Conservation (phyloP, 2,113 vertebrate species). For the Alethe castanea region DNA sequence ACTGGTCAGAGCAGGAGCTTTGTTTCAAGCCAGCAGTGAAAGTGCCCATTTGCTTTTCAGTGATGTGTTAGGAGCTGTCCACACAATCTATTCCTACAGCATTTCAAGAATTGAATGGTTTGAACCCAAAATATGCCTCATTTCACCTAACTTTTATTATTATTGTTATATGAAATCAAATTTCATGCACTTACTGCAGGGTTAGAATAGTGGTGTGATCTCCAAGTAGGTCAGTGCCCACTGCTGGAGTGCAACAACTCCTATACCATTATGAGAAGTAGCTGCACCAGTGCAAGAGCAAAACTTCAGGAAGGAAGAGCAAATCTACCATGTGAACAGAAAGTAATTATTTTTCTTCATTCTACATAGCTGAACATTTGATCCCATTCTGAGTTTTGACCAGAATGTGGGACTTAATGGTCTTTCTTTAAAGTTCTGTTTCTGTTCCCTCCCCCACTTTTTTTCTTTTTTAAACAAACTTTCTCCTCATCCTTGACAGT, state of each 20-base stretch:
- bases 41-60: not conserved
- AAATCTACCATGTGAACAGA: not conserved
- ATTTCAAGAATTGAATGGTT: not conserved
- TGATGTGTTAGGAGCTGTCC: not conserved
- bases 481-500: not conserved
- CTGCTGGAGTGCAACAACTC: not conserved
- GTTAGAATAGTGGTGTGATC: not conserved
- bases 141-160: not conserved
- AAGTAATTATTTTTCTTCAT: not conserved
- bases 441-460: accelerated
- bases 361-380: not conserved
- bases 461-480: not conserved
- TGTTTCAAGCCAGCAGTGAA: not conserved
- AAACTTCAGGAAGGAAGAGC: not conserved
- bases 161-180: not conserved
- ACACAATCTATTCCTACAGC: not conserved
- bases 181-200: not conserved
- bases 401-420: not conserved
- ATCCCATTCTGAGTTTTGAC: not conserved
- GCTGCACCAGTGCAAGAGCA: not conserved
- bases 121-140: not conserved
- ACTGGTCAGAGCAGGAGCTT: not conserved
- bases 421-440: not conserved
- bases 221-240: not conserved
- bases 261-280: accelerated